Conservation (phyloP, 2,888 invertebrate genomes). For the Sisyra nigra region DNA sequence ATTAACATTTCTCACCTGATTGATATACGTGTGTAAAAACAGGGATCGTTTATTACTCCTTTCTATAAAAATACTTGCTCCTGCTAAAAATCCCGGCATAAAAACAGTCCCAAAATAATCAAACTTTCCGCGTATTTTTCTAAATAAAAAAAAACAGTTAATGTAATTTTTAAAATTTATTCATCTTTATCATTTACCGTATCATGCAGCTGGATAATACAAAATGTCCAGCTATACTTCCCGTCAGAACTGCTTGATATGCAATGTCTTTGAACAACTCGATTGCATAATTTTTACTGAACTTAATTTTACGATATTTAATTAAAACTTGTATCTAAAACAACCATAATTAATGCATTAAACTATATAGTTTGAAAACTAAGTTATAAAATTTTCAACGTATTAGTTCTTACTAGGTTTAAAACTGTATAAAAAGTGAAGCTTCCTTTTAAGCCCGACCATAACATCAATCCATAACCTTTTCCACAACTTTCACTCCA, state of each 20-base stretch:
- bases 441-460: not conserved
- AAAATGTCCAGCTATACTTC: not conserved
- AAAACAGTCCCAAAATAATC: not conserved
- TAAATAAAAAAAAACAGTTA: not conserved
- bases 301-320: not conserved
- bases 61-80: not conserved
- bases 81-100: not conserved
- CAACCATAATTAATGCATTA: too few species aligned
- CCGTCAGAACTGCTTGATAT: not conserved
- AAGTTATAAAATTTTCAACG: not conserved
- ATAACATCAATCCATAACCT: not conserved
- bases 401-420: not conserved
- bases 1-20: not conserved
- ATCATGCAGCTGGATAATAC: not conserved
- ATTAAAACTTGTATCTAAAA: not conserved
- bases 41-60: not conserved
- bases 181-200: not conserved
- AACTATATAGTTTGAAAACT: too few species aligned
- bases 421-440: not conserved
- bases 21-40: not conserved
- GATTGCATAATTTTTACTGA: too few species aligned
- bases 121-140: not conserved
- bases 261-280: too few species aligned
- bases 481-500: not conserved
- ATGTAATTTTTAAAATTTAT: not conserved